These are phyloP conservation scores for Manis pentadactyla DNA, from an alignment of 2,797 vertebrate genomes.

Conservation along the genomic window DNA sequence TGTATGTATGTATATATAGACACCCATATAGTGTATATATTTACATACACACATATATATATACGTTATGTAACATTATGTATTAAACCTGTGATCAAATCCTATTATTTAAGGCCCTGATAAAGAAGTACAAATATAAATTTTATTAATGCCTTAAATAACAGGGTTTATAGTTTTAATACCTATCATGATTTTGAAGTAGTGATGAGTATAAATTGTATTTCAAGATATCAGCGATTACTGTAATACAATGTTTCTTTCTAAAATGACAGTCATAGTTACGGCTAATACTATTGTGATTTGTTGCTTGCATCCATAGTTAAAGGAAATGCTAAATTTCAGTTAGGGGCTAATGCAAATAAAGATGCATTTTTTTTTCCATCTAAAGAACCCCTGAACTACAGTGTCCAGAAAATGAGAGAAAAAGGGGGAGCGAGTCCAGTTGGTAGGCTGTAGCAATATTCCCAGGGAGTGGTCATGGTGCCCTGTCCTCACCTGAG, in stretches of 20 bases:
- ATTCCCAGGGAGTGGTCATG: not conserved
- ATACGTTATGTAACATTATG: not conserved
- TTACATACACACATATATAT: not conserved
- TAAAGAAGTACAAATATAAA: not conserved
- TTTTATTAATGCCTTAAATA: not conserved
- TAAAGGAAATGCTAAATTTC: conserved; percentile 20
- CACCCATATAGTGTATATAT: not conserved
- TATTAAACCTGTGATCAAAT: not conserved
- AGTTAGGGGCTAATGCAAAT: not conserved
- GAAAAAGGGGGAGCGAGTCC: not conserved
- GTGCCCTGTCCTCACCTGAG: not conserved
- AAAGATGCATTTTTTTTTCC: not conserved
- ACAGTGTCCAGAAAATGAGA: not conserved
- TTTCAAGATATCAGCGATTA: not conserved
- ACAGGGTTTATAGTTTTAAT: not conserved
- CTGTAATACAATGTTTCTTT: not conserved
- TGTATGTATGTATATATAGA: not conserved
- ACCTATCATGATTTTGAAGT: not conserved
- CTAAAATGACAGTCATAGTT: not conserved
- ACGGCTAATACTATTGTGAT: not conserved
- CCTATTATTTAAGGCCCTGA: not conserved
- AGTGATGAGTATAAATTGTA: not conserved
- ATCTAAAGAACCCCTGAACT: not conserved
- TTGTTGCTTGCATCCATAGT: not conserved
- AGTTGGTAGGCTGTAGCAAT: not conserved